Percentiles rank a stretch among this genome's conserved stretches.
Evolutionary conservation across 2,797 vertebrate species (phyloP).

Genomic region (Phoebastria nigripes): DNA sequence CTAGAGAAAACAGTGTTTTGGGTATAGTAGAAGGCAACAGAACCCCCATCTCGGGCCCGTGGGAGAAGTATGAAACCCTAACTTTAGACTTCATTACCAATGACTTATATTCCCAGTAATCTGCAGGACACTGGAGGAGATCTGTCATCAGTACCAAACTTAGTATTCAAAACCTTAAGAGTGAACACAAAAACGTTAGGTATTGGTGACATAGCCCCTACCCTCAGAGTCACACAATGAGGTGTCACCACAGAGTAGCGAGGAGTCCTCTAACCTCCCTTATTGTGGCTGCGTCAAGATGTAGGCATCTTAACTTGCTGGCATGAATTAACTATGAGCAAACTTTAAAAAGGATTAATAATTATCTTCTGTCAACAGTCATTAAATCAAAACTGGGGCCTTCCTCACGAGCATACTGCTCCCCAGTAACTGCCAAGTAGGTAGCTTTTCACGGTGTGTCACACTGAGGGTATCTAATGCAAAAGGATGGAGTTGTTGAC

Average conservation of each 20-base stretch:
- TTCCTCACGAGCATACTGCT: neutral
- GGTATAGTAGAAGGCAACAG: neutral
- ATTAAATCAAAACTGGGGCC: neutral
- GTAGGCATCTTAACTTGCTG: neutral
- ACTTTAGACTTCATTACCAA: neutral
- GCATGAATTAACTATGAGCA: neutral
- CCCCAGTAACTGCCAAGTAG: neutral
- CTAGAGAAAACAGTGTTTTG: neutral
- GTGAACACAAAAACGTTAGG: neutral
- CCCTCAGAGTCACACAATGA: neutral
- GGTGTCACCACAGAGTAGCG: neutral
- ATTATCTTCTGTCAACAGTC: neutral
- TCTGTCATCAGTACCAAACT: neutral
- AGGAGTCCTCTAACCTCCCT: neutral
- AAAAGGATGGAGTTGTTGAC: neutral
- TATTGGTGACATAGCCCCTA: neutral
- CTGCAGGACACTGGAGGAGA: neutral
- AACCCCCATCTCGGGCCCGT: neutral
- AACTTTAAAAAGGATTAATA: neutral
- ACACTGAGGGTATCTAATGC: neutral
- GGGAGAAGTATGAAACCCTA: neutral
- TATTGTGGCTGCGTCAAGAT: neutral
- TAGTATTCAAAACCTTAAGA: neutral
- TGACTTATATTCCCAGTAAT: neutral
- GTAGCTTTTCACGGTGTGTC: neutral